A percentile compares a stretch with the other conserved stretches of the same genome.
Evolutionary conservation across 2,888 invertebrate genomes (phyloP).

Genomic region (Meteorus colon): DNA sequence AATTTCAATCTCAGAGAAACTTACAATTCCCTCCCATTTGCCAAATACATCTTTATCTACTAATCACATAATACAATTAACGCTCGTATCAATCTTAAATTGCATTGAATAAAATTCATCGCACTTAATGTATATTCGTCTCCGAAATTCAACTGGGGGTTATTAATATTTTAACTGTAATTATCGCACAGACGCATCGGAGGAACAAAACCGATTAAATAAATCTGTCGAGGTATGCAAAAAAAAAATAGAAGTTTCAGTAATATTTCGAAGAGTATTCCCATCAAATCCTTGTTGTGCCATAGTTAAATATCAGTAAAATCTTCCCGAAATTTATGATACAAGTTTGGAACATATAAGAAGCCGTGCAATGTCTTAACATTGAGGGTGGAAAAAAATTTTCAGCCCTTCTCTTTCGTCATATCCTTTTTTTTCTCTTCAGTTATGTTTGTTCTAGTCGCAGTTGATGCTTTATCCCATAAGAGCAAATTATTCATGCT

Average conservation of each 20-base stretch:
- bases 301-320: too few species aligned
- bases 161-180: neutral
- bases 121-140: neutral
- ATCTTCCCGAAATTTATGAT: too few species aligned
- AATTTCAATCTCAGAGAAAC: conserved; percentile 23
- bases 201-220: neutral
- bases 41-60: conserved; percentile 34
- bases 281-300: too few species aligned
- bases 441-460: conserved; percentile 29
- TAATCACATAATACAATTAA: conserved; percentile 43
- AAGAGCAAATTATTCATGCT: conserved; percentile 63
- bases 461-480: conserved; percentile 40
- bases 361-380: neutral
- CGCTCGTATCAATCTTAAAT: conserved; percentile 22
- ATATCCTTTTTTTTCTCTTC: conserved; percentile 36
- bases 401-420: conserved; percentile 38
- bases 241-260: too few species aligned
- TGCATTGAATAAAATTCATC: neutral
- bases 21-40: conserved; percentile 23
- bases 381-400: conserved; percentile 12
- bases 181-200: neutral
- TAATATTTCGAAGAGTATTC: too few species aligned
- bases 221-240: too few species aligned
- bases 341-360: too few species aligned
- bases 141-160: neutral